phyloP scores from a whole-genome alignment of 2,797 vertebrate species.

The Borostomias antarcticus region DNA sequence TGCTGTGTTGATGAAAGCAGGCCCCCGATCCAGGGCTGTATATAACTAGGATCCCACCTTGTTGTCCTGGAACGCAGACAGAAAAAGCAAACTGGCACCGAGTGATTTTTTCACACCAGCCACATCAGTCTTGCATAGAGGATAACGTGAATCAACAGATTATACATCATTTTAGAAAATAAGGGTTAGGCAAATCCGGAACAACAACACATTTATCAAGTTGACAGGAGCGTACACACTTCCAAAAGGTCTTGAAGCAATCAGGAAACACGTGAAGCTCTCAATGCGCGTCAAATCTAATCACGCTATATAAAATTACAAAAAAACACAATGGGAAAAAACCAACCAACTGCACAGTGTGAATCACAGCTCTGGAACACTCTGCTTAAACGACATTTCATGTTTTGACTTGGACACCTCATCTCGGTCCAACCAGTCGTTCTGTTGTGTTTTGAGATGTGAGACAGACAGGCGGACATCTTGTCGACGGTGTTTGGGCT shows the following conservation, averaged over 20 bases:
- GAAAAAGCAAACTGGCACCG: constrained; percentile 15
- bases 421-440: constrained; percentile 21
- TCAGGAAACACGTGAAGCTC: constrained; percentile 47
- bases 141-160: constrained; percentile 31
- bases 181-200: constrained; percentile 22
- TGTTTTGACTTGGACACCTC: constrained; percentile 41
- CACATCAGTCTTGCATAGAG: constrained; percentile 22
- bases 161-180: constrained; percentile 47
- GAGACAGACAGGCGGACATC: not conserved
- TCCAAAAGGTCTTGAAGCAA: constrained; percentile 60
- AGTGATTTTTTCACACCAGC: constrained; percentile 34
- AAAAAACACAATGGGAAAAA: too few relatives aligned
- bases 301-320: constrained; percentile 29
- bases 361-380: constrained; percentile 36
- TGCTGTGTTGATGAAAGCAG: too few relatives aligned
- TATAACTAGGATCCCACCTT: too few relatives aligned
- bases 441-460: not conserved
- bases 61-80: not conserved
- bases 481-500: not conserved
- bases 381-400: constrained; percentile 48
- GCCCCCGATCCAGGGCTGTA: too few relatives aligned
- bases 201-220: constrained; percentile 60
- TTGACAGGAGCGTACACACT: constrained; percentile 46
- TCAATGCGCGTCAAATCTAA: constrained; percentile 46
- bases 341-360: constrained; percentile 34